Conservation (phyloP, 2,888 invertebrate genomes). For the Seira sanloemensis region DNA sequence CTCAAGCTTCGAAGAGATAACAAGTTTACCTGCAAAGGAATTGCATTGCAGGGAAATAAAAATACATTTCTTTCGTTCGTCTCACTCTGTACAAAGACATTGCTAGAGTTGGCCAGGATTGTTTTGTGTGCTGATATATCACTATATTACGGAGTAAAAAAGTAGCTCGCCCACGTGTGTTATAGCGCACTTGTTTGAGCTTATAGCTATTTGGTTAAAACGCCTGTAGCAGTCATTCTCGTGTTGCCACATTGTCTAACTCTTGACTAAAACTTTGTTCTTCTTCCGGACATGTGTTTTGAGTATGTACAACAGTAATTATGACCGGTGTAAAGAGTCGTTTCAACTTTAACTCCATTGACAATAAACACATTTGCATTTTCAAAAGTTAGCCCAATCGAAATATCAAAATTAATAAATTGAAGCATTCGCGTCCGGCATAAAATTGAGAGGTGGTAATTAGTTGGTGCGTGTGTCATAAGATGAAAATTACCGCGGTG, state of each 20-base stretch:
- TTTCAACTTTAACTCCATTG: no score
- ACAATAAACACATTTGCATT: no score
- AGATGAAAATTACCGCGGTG: neutral
- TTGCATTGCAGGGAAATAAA: neutral
- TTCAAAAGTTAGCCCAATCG: no score
- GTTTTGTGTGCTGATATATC: neutral
- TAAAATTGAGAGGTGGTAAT: neutral
- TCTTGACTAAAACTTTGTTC: neutral
- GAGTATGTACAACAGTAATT: no score
- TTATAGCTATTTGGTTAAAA: neutral
- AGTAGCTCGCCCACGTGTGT: neutral
- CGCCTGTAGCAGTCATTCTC: neutral
- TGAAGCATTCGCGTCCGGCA: no score
- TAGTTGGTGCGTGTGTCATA: neutral
- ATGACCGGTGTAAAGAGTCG: no score
- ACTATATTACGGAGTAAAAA: neutral
- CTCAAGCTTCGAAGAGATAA: constrained; percentile 65
- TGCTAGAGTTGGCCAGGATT: constrained; percentile 1
- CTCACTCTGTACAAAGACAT: neutral
- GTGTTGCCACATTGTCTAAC: neutral
- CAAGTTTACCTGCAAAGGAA: constrained; percentile 65
- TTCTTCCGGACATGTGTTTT: no score
- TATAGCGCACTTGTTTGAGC: constrained; percentile 13
- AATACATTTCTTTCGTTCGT: constrained; percentile 26
- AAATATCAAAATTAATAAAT: no score